Evolutionary conservation across 2,797 vertebrate genomes (phyloP).

Genomic region (Myotis planiceps): DNA sequence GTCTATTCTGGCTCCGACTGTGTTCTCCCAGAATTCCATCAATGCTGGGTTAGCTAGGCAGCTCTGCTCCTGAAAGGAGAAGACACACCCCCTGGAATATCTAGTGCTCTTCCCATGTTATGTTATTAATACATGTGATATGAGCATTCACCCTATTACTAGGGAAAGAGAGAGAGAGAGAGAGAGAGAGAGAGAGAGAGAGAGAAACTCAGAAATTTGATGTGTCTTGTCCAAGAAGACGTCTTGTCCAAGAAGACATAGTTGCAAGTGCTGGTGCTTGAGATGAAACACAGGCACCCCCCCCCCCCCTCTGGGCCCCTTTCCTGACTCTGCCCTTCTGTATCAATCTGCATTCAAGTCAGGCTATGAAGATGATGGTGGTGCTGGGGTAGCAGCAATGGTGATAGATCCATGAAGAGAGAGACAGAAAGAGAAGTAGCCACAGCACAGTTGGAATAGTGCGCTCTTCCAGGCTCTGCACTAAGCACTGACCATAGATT

Average conservation of each 20-base stretch:
- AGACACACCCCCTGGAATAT: neutral
- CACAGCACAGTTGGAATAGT: neutral
- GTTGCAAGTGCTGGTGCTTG: neutral
- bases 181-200: neutral
- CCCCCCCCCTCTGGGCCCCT: fast-evolving
- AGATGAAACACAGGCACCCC: neutral
- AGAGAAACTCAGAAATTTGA: neutral
- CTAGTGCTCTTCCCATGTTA: neutral
- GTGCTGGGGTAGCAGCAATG: fast-evolving
- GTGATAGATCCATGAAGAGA: neutral
- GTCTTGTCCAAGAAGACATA: neutral
- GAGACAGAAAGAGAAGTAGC: neutral
- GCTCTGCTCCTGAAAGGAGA: neutral
- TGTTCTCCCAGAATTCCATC: neutral
- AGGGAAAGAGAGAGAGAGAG: too few species aligned
- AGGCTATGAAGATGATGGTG: neutral
- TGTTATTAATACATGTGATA: neutral
- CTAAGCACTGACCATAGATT: neutral
- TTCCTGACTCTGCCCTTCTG: neutral
- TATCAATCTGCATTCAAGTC: neutral
- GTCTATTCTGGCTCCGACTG: neutral
- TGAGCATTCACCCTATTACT: fast-evolving
- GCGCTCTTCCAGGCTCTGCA: neutral
- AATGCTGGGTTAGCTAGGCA: neutral
- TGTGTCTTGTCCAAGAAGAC: neutral